Evolutionary conservation across 2,113 vertebrate species (phyloP).

Genomic region (Elaphurus davidianus): DNA sequence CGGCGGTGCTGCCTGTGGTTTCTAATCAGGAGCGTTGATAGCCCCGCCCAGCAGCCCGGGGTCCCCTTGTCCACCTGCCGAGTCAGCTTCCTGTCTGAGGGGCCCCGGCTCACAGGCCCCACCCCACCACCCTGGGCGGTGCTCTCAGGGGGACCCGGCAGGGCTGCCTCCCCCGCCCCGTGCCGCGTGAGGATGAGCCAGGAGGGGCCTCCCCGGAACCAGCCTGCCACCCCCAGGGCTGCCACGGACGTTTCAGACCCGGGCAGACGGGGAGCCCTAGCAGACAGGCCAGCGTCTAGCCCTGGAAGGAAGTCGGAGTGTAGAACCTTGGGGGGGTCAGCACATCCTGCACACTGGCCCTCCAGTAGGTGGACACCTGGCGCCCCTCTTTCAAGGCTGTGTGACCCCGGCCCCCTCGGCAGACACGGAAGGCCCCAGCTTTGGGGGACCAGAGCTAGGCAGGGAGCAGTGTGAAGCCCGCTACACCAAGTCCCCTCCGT

Average conservation of each 20-base stretch:
- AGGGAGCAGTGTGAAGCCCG: accelerated
- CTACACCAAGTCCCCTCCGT: not conserved
- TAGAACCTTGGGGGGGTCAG: not conserved
- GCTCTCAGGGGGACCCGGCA: not conserved
- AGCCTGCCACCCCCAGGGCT: accelerated
- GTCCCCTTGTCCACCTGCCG: not conserved
- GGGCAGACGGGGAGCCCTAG: accelerated
- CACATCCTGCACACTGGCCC: not conserved
- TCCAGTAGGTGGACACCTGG: not conserved
- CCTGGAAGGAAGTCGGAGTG: not conserved
- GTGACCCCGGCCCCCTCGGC: not conserved
- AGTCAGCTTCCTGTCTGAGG: not conserved
- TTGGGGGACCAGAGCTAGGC: not conserved
- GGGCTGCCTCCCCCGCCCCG: accelerated
- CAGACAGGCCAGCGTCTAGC: accelerated
- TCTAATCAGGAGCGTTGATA: not conserved
- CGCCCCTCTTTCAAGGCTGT: not conserved
- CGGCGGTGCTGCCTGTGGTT: accelerated
- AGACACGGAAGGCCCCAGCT: not conserved
- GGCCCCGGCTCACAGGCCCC: not conserved
- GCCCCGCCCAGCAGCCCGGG: not conserved
- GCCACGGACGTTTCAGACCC: accelerated
- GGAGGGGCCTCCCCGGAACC: not conserved
- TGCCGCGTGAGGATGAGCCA: accelerated
- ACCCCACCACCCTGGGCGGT: not conserved